These are phyloP conservation scores for Laupala kohalensis DNA, from an alignment of 1,140 invertebrate species.

Conservation along the genomic window DNA sequence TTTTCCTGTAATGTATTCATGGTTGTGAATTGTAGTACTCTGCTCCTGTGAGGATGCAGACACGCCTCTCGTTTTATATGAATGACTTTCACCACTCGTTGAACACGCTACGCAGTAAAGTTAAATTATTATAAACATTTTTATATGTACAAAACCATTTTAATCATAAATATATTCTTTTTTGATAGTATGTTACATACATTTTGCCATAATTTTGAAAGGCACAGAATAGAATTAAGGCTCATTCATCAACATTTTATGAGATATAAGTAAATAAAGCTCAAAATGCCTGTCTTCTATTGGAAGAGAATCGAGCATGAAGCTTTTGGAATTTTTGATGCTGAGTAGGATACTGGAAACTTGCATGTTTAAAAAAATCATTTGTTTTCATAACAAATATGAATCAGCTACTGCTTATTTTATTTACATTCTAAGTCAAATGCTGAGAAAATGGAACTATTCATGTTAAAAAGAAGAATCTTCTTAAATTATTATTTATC, in stretches of 20 bases:
- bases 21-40: neutral
- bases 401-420: no score
- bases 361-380: no score
- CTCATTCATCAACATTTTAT: neutral
- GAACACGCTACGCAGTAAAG: neutral
- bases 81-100: neutral
- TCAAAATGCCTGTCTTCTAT: no score
- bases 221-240: neutral
- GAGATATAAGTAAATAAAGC: neutral
- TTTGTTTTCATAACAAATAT: no score
- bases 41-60: neutral
- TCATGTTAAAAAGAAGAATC: no score
- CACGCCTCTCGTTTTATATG: neutral
- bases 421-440: no score
- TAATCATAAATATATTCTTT: neutral
- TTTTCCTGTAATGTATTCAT: neutral
- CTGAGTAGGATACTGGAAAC: no score
- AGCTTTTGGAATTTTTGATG: no score
- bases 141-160: neutral
- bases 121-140: neutral
- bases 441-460: no score
- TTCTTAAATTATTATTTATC: no score
- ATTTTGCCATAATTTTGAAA: neutral
- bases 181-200: neutral
- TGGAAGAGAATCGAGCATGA: no score